These are phyloP conservation scores for Lycia hirtaria DNA, from an alignment of 2,888 invertebrate genomes.

Conservation along the genomic window DNA sequence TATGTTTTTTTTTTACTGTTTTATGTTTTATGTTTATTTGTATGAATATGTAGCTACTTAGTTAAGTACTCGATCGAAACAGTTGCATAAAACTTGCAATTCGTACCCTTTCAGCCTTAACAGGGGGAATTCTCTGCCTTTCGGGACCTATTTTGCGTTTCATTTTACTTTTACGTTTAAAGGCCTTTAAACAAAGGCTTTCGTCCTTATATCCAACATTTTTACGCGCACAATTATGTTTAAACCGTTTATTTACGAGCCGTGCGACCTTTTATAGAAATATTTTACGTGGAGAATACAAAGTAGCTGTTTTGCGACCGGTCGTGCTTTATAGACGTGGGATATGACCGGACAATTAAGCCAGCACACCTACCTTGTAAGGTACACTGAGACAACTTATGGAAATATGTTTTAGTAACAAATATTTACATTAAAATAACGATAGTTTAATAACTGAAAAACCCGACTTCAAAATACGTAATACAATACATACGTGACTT, in stretches of 20 bases:
- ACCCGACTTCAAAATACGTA: too few relatives aligned
- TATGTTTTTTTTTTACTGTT: too few relatives aligned
- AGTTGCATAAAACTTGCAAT: constrained; percentile 21
- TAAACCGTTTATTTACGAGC: constrained; percentile 39
- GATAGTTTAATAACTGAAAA: too few relatives aligned
- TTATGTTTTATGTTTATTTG: too few relatives aligned
- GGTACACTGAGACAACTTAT: too few relatives aligned
- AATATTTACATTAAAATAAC: too few relatives aligned
- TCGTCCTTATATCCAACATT: constrained; percentile 28
- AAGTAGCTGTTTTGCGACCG: constrained; percentile 44
- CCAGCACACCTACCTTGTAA: not conserved
- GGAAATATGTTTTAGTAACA: too few relatives aligned
- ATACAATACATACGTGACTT: too few relatives aligned
- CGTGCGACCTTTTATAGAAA: constrained; percentile 36
- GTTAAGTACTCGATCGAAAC: not conserved
- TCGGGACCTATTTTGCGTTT: not conserved
- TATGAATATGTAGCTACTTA: not conserved
- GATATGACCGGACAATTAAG: constrained; percentile 40
- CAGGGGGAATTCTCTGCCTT: constrained; percentile 15
- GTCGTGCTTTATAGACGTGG: constrained; percentile 43
- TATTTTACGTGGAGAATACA: constrained; percentile 45
- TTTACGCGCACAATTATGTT: constrained; percentile 37
- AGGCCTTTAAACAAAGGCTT: constrained; percentile 18
- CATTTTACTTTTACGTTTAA: constrained; percentile 14
- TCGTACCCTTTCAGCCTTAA: constrained; percentile 14